Evolutionary conservation across 2,888 invertebrate species (phyloP).

Genomic region (Piscicola geometra): DNA sequence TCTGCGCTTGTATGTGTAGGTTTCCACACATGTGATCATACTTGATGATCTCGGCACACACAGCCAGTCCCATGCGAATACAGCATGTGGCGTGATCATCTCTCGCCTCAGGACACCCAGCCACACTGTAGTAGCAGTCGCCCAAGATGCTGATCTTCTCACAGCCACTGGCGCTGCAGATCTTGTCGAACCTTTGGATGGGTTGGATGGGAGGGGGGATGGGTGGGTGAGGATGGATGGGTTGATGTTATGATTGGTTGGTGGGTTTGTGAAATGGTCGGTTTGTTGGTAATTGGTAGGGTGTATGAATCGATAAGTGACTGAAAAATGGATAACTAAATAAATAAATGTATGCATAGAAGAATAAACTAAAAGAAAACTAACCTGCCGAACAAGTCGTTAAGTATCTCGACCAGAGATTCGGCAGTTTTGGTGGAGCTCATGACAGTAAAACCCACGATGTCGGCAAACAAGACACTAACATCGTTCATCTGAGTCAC

Average conservation of each 20-base stretch:
- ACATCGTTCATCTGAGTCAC: constrained; percentile 95
- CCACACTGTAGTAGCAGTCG: constrained; percentile 81
- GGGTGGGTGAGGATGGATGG: no score
- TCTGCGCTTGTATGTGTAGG: no score
- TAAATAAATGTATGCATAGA: no score
- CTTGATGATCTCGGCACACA: constrained; percentile 73
- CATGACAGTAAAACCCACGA: constrained; percentile 95
- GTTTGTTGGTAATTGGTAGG: no score
- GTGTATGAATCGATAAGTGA: no score
- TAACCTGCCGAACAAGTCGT: constrained; percentile 85
- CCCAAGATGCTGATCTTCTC: constrained; percentile 93
- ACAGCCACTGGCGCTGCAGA: constrained; percentile 81
- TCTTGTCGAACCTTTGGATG: constrained; percentile 70
- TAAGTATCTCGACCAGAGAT: constrained; percentile 86
- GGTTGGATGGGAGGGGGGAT: no score
- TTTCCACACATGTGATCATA: constrained; percentile 73
- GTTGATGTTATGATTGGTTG: no score
- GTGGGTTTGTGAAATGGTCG: no score
- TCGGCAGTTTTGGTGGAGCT: constrained; percentile 93
- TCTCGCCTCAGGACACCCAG: constrained; percentile 87
- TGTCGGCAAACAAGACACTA: constrained; percentile 92
- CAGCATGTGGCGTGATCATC: constrained; percentile 89
- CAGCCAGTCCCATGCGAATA: constrained; percentile 90
- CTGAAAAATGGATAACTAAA: no score
- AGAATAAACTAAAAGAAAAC: no score